A percentile compares a stretch with the other conserved stretches of the same genome.
Evolutionary conservation across 2,113 vertebrate species (phyloP).

Genomic region (Scopus umbretta): DNA sequence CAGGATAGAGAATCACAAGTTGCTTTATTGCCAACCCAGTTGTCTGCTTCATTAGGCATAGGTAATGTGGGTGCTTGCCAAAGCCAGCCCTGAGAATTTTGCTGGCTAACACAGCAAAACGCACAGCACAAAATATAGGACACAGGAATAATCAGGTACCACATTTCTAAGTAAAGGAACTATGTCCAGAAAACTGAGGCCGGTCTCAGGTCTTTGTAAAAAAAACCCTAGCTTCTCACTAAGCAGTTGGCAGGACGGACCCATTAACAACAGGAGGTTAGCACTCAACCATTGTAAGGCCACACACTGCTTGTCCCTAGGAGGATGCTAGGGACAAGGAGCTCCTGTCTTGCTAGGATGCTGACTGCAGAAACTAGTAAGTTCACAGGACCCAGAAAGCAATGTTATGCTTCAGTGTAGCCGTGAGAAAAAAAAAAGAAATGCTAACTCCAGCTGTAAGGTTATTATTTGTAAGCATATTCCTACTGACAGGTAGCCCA

Average conservation of each 20-base stretch:
- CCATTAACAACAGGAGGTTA: background rate
- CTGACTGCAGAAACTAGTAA: background rate
- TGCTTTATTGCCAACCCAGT: background rate
- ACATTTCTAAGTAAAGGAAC: background rate
- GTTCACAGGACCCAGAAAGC: background rate
- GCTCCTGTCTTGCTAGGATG: background rate
- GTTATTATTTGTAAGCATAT: background rate
- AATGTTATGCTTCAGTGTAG: background rate
- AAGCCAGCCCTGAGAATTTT: background rate
- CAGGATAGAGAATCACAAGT: background rate
- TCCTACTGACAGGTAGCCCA: background rate
- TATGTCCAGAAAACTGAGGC: background rate
- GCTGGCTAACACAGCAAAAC: background rate
- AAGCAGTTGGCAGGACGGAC: background rate
- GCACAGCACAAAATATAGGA: background rate
- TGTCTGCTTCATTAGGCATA: no score
- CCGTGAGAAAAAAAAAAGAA: background rate
- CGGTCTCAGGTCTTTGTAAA: background rate
- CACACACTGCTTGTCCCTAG: background rate
- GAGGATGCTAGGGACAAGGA: background rate
- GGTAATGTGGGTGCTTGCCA: no score
- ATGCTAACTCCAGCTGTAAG: background rate
- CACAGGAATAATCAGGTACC: background rate
- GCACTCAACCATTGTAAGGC: rapidly evolving
- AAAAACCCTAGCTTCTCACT: background rate